A percentile compares a stretch with the other conserved stretches of the same genome.
Conservation (phyloP, 2,113 vertebrate genomes). For the Tringa solitaria region DNA sequence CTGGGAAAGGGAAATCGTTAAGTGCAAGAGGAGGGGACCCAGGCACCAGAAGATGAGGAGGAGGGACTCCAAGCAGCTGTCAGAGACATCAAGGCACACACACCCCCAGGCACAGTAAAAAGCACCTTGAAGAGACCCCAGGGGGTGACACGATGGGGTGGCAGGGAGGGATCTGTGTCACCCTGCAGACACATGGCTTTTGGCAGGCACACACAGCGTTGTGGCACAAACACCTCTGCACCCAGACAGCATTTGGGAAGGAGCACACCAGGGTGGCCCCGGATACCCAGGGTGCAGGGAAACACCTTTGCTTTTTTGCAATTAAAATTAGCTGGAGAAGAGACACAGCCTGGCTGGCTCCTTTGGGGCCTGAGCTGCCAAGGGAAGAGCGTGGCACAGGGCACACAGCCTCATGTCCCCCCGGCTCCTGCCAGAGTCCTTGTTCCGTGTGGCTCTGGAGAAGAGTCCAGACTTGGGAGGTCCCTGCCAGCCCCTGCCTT, state of each 20-base stretch:
- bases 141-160: not conserved
- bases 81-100: not conserved
- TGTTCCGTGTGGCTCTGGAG: too few species aligned
- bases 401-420: rapidly evolving
- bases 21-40: not conserved
- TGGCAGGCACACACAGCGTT: not conserved
- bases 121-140: not conserved
- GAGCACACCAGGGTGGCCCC: rapidly evolving
- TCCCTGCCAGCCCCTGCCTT: not conserved
- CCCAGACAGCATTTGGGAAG: not conserved
- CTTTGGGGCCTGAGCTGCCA: not conserved
- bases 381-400: not conserved
- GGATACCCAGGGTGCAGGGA: not conserved
- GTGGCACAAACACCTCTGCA: too few species aligned
- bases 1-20: not conserved
- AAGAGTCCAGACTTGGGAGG: not conserved
- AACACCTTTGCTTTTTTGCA: not conserved
- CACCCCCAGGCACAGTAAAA: too few species aligned
- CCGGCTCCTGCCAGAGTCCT: not conserved
- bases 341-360: not conserved
- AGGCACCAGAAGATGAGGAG: not conserved
- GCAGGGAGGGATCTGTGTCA: not conserved
- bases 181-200: not conserved
- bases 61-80: not conserved
- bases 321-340: not conserved